Evolutionary conservation across 2,888 invertebrate genomes (phyloP).

Genomic region (Trachelus troglodyta): DNA sequence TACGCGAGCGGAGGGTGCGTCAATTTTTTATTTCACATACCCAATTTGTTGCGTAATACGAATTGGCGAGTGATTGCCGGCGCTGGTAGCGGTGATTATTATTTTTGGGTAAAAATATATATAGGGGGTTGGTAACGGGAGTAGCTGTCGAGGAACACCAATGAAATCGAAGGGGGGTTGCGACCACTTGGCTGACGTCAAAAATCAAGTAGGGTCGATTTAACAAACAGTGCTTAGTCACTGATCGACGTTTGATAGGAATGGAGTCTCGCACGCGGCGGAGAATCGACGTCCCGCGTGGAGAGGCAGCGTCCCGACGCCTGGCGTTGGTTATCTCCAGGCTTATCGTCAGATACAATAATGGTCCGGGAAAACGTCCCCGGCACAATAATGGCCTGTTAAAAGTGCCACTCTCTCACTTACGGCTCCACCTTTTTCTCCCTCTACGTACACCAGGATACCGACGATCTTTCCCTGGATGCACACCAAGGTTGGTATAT

Average conservation of each 20-base stretch:
- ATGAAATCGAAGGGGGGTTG: neutral
- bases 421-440: slow-evolving; percentile 23
- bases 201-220: slow-evolving; percentile 31
- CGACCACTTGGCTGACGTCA: slow-evolving; percentile 9
- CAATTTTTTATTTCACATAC: neutral
- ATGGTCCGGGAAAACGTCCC: slow-evolving; percentile 51
- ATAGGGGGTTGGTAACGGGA: neutral
- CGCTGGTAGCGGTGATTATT: neutral
- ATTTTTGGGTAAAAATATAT: neutral
- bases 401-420: slow-evolving; percentile 45
- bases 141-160: neutral
- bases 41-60: neutral
- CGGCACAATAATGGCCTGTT: slow-evolving; percentile 52
- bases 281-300: slow-evolving; percentile 24
- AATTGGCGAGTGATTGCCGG: neutral
- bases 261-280: slow-evolving; percentile 45
- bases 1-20: neutral
- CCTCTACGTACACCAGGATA: neutral
- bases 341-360: slow-evolving; percentile 60
- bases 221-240: slow-evolving; percentile 48
- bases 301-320: slow-evolving; percentile 24
- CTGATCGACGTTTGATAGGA: slow-evolving; percentile 48
- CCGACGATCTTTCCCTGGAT: neutral
- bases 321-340: slow-evolving; percentile 36
- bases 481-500: neutral